Evolutionary conservation across 2,113 vertebrate genomes (phyloP).

Genomic region (Pampusana beccarii): DNA sequence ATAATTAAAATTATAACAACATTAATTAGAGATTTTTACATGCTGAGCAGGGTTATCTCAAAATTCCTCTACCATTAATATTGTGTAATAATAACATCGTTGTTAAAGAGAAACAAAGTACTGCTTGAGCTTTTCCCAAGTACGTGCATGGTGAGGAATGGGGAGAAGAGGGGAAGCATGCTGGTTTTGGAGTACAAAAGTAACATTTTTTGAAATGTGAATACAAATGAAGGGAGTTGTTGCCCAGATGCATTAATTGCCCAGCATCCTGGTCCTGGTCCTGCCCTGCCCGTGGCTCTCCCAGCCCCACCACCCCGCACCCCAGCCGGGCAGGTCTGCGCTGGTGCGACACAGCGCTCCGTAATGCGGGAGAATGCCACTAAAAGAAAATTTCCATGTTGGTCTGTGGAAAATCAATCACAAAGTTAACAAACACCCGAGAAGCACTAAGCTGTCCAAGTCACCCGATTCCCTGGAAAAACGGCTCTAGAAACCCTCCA

Average conservation of each 20-base stretch:
- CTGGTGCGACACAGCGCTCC: fast-evolving
- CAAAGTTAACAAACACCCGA: neutral
- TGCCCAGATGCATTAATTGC: neutral
- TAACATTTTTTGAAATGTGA: neutral
- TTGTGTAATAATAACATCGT: too few relatives aligned
- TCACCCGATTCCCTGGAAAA: neutral
- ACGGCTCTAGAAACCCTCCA: neutral
- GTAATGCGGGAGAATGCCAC: fast-evolving
- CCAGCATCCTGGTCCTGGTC: neutral
- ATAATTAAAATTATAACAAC: neutral
- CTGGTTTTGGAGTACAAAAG: neutral
- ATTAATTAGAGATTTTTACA: neutral
- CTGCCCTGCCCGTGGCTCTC: too few relatives aligned
- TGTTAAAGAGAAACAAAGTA: neutral
- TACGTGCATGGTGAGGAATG: too few relatives aligned
- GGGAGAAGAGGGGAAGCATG: neutral
- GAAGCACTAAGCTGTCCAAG: neutral
- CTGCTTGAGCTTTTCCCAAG: neutral
- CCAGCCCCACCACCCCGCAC: fast-evolving
- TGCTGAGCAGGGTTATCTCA: neutral
- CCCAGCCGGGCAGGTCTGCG: neutral
- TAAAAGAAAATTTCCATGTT: neutral
- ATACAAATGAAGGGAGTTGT: neutral
- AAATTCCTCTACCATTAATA: neutral
- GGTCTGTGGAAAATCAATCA: neutral